Base-by-base conservation (phyloP, 2,797 vertebrate species). In the Chanos chanos region DNA sequence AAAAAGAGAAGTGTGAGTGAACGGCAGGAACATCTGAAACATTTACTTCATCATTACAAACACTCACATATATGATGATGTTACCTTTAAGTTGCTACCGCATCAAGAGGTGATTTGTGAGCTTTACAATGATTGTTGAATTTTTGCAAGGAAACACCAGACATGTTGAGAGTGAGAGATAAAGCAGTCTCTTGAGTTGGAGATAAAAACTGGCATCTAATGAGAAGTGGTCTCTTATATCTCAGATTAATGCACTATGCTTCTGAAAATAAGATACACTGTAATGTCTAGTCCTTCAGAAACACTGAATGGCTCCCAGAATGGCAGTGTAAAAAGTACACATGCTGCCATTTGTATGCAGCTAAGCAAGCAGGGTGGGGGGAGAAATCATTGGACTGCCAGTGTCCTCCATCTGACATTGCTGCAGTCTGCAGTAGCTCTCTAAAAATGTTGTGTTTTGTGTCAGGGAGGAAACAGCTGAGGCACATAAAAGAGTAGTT, bases 361-460 rank as follows among this genome's bases (percentile, higher is more conserved):
- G 66, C 63, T 73, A 43, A 36, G 58, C 54, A 56, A 18, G 28
- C 54, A 53, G 61, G 22, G 61, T 30, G 31, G 19, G 16, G 66
- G 54, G 53, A 33, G 66, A 61, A 68, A 66, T 64, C 61, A 64
- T 56, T 66, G 36, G 58, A 71, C 15, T 39, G 49, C 21, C 33
- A 27, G 22, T 73, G 55, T 61, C 69, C 68, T 83, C 64, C 21
- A 60, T 79, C 75, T 82, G 57, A 71, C 65, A 79, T 80, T 79
- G 60, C 72, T 77, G 74, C 66, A 58, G 55, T 12, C 41, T 43
- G 53, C 27, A 58, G 52, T 21, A 18, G 37, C 25, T 41, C 7
- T 22, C 15, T 41, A 49, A 57, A 52, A 56, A 52, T 16, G 36
- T 34, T 5, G 19, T 33, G 60, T 36, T 70, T 50, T 40, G 60